Percentiles rank a stretch among this genome's conserved stretches.
phyloP scores from a whole-genome alignment of 2,113 vertebrate species.

The Tilapia sparmanii region DNA sequence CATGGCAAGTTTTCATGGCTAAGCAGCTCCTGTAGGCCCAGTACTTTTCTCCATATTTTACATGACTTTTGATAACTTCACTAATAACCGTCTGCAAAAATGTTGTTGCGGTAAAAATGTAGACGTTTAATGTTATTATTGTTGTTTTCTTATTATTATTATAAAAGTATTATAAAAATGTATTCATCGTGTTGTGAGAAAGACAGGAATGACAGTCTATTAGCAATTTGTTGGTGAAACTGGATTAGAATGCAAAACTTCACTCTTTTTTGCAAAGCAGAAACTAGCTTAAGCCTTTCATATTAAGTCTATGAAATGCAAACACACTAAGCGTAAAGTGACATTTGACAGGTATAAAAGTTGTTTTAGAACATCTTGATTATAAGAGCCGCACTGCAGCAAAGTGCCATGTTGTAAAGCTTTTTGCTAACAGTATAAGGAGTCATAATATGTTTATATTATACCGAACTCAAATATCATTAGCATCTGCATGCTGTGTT shows the following conservation, averaged over 20 bases:
- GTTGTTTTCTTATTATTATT: accelerated
- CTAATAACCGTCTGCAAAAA: neutral
- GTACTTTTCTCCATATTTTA: neutral
- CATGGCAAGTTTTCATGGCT: neutral
- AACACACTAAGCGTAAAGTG: neutral
- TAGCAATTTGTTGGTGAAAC: neutral
- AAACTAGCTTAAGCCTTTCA: neutral
- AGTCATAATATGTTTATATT: neutral
- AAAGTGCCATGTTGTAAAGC: neutral
- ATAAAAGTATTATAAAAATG: neutral
- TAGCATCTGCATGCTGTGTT: neutral
- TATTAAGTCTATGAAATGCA: neutral
- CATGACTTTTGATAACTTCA: neutral
- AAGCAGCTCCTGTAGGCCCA: neutral
- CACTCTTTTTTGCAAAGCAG: neutral
- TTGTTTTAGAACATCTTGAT: neutral
- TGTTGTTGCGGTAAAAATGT: neutral
- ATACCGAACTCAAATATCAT: neutral
- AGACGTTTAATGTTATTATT: neutral
- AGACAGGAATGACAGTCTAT: neutral
- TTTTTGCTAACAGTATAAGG: neutral
- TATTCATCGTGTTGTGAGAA: neutral
- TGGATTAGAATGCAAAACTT: neutral
- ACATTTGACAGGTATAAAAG: neutral
- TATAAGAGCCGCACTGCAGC: neutral